Evolutionary conservation across 30 jellyfish, hydroid and myxozoan genomes (phyloP).

Genomic region (Pelagia noctiluca): DNA sequence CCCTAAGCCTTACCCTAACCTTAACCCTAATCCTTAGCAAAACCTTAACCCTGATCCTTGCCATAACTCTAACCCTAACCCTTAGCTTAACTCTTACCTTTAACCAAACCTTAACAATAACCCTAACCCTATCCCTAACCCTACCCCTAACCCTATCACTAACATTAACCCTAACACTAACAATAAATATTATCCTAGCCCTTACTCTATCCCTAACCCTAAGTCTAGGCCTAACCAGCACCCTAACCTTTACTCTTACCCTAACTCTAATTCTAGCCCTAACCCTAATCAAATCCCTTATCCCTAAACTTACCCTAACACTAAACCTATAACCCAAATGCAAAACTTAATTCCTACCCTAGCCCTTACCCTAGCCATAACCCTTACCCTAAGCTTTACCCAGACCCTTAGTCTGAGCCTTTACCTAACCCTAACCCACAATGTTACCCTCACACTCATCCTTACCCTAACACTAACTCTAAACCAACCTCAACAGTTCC

Average conservation of each 20-base stretch:
- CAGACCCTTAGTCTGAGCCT: too few species aligned
- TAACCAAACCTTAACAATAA: background rate
- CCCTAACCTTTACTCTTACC: conserved; percentile 27
- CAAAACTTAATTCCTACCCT: too few species aligned
- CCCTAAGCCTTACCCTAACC: too few species aligned
- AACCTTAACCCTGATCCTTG: too few species aligned
- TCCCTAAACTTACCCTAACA: too few species aligned
- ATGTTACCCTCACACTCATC: conserved; percentile 25
- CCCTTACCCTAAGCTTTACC: too few species aligned
- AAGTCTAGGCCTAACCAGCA: conserved; percentile 1
- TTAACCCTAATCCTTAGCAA: too few species aligned
- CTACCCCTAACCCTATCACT: conserved; percentile 10
- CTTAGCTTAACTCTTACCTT: too few species aligned
- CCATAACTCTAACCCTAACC: too few species aligned
- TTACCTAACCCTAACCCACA: conserved; percentile 17
- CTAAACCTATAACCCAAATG: too few species aligned
- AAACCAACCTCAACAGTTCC: too few species aligned
- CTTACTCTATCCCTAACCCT: background rate
- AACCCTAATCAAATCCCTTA: conserved; percentile 20
- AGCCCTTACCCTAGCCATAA: too few species aligned
- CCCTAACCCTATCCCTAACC: background rate
- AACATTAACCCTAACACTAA: conserved; percentile 19
- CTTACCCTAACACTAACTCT: conserved; percentile 42
- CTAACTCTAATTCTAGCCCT: conserved; percentile 11
- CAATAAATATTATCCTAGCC: background rate